A percentile compares a stretch with the other conserved stretches of the same genome.
Evolutionary conservation across 2,888 invertebrate species (phyloP).

Genomic region (Morpho achilles): DNA sequence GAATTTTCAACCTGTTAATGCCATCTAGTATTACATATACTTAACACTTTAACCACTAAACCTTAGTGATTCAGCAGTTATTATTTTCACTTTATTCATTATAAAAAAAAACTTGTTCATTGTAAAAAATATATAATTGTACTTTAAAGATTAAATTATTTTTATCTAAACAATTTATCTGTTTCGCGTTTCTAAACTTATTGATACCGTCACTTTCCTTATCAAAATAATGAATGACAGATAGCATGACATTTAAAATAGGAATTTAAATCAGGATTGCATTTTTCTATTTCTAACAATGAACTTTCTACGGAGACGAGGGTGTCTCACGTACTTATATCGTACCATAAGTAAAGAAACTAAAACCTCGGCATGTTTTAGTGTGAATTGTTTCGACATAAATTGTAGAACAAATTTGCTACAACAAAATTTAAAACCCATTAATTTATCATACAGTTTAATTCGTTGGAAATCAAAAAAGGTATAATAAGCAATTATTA

Average conservation of each 20-base stretch:
- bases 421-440: conserved; percentile 29
- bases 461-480: conserved; percentile 58
- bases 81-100: no score
- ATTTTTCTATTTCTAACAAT: conserved; percentile 7
- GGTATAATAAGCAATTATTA: conserved; percentile 34
- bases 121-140: no score
- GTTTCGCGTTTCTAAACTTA: not conserved
- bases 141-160: no score
- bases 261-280: not conserved
- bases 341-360: conserved; percentile 12
- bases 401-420: conserved; percentile 9
- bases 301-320: conserved; percentile 20
- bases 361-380: conserved; percentile 6
- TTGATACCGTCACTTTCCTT: not conserved
- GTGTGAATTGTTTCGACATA: conserved; percentile 17
- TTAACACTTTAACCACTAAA: no score
- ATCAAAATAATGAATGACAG: not conserved
- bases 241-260: not conserved
- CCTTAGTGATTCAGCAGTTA: no score
- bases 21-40: no score
- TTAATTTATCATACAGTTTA: conserved; percentile 30
- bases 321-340: conserved; percentile 7
- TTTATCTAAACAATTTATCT: no score
- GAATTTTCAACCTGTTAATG: no score
- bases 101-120: no score